Percentiles rank a stretch among this genome's conserved stretches.
These are phyloP conservation scores for Drosophila planitibia DNA, from an alignment of 2,888 invertebrate genomes.

Conservation along the genomic window DNA sequence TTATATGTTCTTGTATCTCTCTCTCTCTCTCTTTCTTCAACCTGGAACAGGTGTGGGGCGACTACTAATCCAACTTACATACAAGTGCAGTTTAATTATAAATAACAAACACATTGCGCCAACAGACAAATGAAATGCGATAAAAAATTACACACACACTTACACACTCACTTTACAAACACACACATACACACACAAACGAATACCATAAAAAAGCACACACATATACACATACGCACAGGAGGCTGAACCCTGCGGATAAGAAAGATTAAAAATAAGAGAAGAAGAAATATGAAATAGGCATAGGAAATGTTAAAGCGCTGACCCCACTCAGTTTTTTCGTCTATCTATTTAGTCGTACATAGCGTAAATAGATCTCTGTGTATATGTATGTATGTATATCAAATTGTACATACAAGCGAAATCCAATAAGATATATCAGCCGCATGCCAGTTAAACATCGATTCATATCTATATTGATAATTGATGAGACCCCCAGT, in stretches of 20 bases:
- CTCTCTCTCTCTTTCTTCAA: conserved; percentile 62
- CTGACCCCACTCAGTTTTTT: conserved; percentile 35
- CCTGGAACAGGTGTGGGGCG: conserved; percentile 86
- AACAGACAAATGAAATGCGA: conserved; percentile 49
- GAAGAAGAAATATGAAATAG: conserved; percentile 31
- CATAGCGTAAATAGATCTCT: conserved; percentile 14
- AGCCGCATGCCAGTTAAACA: conserved; percentile 30
- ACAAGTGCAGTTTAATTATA: conserved; percentile 58
- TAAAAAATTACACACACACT: conserved; percentile 25
- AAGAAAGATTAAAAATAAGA: conserved; percentile 8
- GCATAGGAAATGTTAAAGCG: conserved; percentile 34
- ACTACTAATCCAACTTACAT: conserved; percentile 84
- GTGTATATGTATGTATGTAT: conserved; percentile 56
- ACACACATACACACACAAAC: conserved; percentile 24
- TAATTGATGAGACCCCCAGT: conserved; percentile 11
- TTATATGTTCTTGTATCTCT: conserved; percentile 45
- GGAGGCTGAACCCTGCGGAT: conserved; percentile 41
- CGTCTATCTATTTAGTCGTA: conserved; percentile 33
- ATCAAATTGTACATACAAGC: conserved; percentile 63
- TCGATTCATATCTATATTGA: conserved; percentile 5
- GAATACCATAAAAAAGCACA: conserved; percentile 15
- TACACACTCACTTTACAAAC: conserved; percentile 24
- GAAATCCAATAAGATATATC: conserved; percentile 28
- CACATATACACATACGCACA: conserved; percentile 25
- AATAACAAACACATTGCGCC: conserved; percentile 66